Evolutionary conservation across 2,113 vertebrate genomes (phyloP).

Genomic region (Natator depressus): DNA sequence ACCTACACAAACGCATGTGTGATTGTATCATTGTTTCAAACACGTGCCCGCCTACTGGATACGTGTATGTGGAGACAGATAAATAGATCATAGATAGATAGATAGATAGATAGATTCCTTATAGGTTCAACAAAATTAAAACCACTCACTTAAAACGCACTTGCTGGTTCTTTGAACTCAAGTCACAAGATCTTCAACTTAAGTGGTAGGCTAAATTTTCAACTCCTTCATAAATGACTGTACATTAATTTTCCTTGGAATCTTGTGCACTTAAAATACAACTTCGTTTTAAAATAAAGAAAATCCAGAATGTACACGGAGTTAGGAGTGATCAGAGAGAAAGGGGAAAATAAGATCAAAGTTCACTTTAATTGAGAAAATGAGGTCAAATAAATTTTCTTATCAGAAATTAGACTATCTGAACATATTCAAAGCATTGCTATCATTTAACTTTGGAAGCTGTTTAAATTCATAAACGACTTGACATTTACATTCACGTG

Average conservation of each 20-base stretch:
- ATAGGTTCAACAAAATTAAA: background rate
- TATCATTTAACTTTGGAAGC: slow-evolving; percentile 56
- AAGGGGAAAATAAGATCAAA: slow-evolving; percentile 22
- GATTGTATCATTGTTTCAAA: background rate
- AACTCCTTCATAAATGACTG: background rate
- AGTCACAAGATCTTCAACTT: background rate
- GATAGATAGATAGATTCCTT: background rate
- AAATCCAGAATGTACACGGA: background rate
- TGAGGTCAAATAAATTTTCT: slow-evolving; percentile 37
- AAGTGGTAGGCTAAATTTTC: background rate
- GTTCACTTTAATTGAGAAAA: slow-evolving; percentile 69
- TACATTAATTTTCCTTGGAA: background rate
- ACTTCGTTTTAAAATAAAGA: background rate
- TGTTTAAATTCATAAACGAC: slow-evolving; percentile 18
- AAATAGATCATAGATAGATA: no score
- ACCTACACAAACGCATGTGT: background rate
- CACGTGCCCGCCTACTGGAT: background rate
- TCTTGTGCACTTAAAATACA: background rate
- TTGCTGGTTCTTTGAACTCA: background rate
- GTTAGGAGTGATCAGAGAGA: background rate
- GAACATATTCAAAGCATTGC: slow-evolving; percentile 48
- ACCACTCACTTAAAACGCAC: background rate
- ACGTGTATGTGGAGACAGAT: background rate
- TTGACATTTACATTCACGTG: slow-evolving; percentile 68
- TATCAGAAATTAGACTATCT: slow-evolving; percentile 51